A percentile compares a stretch with the other conserved stretches of the same genome.
phyloP scores from a whole-genome alignment of 2,797 vertebrate species.

The Pipistrellus nathusii region DNA sequence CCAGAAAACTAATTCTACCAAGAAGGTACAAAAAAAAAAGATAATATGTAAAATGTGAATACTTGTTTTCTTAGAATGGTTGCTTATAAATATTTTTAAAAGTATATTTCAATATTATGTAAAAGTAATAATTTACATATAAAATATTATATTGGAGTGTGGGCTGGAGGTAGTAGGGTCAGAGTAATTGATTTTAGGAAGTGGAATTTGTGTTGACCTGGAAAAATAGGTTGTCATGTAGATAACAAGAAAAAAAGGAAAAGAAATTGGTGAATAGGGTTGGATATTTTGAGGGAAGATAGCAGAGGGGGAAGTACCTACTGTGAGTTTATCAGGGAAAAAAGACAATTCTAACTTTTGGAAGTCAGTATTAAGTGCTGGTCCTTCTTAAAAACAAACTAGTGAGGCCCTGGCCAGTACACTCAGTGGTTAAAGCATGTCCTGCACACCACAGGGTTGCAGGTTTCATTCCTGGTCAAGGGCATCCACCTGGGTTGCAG shows the following conservation, averaged over 20 bases:
- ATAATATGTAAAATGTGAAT: background rate
- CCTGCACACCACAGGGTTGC: too few relatives aligned
- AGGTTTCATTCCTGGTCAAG: too few relatives aligned
- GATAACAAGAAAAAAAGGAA: background rate
- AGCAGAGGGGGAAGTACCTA: background rate
- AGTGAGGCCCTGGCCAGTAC: background rate
- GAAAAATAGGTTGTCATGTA: background rate
- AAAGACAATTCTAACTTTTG: background rate
- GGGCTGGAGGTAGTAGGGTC: background rate
- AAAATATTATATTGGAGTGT: background rate
- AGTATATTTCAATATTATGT: background rate
- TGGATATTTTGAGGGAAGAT: background rate
- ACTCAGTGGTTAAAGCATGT: too few relatives aligned
- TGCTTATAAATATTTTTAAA: background rate
- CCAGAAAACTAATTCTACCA: background rate
- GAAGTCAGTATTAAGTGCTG: background rate
- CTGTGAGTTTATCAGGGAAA: background rate
- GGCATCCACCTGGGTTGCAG: too few relatives aligned
- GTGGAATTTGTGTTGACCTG: background rate
- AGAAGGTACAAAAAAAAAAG: background rate
- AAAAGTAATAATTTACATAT: background rate
- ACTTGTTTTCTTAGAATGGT: background rate
- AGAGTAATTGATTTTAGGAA: background rate
- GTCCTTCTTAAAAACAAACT: background rate
- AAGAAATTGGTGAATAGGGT: background rate